phyloP scores from a whole-genome alignment of 2,888 invertebrate genomes.

The Leptinotarsa haldemani region DNA sequence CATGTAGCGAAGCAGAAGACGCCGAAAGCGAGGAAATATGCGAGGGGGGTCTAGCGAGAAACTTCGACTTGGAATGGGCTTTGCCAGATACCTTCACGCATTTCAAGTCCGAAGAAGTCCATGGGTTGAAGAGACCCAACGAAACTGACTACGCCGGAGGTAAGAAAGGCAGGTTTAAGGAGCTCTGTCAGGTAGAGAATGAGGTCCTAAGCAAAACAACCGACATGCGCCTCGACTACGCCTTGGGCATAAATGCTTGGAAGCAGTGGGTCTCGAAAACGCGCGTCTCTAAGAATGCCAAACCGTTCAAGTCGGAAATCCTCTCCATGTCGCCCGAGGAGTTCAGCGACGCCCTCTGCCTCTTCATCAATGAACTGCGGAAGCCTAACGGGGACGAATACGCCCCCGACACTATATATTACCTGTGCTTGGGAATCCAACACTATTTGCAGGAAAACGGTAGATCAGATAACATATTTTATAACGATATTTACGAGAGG shows the following conservation, averaged over 20 bases:
- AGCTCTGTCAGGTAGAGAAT: conserved; percentile 54
- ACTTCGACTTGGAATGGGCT: conserved; percentile 72
- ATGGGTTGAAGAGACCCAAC: background rate
- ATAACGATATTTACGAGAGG: conserved; percentile 85
- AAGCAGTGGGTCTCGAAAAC: conserved; percentile 83
- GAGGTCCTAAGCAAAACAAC: background rate
- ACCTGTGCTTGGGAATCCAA: conserved; percentile 88
- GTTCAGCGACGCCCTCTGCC: conserved; percentile 82
- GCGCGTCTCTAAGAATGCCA: conserved; percentile 76
- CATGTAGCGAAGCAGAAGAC: conserved; percentile 6
- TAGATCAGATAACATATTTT: conserved; percentile 90
- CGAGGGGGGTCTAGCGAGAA: conserved; percentile 65
- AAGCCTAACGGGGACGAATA: conserved; percentile 89
- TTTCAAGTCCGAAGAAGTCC: background rate
- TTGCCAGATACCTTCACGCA: conserved; percentile 19
- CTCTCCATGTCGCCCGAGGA: conserved; percentile 87
- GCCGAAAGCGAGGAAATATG: conserved; percentile 71
- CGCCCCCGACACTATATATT: conserved; percentile 90
- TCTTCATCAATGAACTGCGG: conserved; percentile 87
- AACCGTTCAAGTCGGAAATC: conserved; percentile 73
- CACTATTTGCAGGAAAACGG: conserved; percentile 90
- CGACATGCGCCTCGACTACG: conserved; percentile 66
- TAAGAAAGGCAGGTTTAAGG: conserved; percentile 69
- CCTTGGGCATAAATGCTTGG: conserved; percentile 91
- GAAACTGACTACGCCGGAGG: background rate